Evolutionary conservation across 2,888 invertebrate species (phyloP), one percentile per base, ranked within the genome.

Genomic region (Drosophila percnosoma): DNA sequence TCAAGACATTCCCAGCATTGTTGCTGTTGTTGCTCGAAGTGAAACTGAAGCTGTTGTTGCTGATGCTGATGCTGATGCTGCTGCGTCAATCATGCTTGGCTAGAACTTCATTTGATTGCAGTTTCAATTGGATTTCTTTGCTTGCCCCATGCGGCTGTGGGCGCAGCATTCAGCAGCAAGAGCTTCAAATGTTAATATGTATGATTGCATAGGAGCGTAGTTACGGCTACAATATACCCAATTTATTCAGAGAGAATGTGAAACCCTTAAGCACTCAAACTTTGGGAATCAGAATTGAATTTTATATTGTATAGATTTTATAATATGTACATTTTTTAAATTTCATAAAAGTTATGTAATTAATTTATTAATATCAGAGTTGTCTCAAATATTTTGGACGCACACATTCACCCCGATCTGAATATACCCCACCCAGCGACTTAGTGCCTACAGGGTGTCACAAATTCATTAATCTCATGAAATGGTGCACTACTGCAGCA

Each of bases 1-100:
- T 83, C 81, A 78, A 76, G 83, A 77, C 78, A 85, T 87, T 87
- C 87, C 78, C 89, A 87, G 75, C 87, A 89, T 87, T 87, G 88
- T 48, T 67, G 27, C 18, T 67, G 58, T 24, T 57, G 55, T 52
- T 61, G 62, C 54, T 67, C 48, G n/a, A 67, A 40, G 31, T 61
- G 55, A 49, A 42, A 29, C 60, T 61, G 36, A 27, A 38, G 48
- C 48, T 58, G 68, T 79, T 66, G 72, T 53, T 65, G 27, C 21
- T 69, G 38, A 13, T 58, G 68, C 8, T 74, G 29, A 27, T 59
- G 73, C 8, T 74, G 29, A 27, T 59, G 73, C 34, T 48, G 65
- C 74, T 33, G 33, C 74, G 82, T 80, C 81, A 80, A 81, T 75
- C 80, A 80, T 54, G 78, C 49, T 55, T 60, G 72, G 57, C 64